These are phyloP conservation scores for Dascillus cervinus DNA, from an alignment of 2,888 invertebrate genomes.

Conservation along the genomic window DNA sequence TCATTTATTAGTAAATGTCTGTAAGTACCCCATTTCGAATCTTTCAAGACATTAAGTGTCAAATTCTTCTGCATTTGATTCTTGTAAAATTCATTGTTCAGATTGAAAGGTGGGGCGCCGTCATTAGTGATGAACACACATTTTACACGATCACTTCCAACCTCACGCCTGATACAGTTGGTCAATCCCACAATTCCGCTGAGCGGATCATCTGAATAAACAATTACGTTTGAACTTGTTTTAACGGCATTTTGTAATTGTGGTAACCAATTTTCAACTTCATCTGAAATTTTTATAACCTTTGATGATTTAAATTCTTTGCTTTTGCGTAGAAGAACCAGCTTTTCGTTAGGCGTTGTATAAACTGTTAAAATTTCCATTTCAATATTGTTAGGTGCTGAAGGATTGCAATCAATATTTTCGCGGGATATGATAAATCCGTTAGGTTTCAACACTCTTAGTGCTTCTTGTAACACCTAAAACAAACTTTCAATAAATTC, in stretches of 20 bases:
- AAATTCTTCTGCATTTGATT: constrained; percentile 65
- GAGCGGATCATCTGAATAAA: constrained; percentile 53
- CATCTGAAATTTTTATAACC: too few relatives aligned
- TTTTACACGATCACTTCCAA: constrained; percentile 47
- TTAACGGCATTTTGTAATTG: constrained; percentile 35
- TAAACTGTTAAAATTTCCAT: constrained; percentile 47
- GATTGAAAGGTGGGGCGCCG: too few relatives aligned
- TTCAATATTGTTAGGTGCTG: constrained; percentile 41
- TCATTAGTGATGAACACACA: constrained; percentile 55
- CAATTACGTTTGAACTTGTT: constrained; percentile 44
- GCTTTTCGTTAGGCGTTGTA: constrained; percentile 45
- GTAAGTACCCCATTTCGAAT: too few relatives aligned
- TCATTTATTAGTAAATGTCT: too few relatives aligned
- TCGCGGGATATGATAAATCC: too few relatives aligned
- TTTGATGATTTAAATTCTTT: too few relatives aligned
- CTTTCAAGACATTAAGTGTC: constrained; percentile 67
- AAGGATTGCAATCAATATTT: too few relatives aligned
- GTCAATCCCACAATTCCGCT: too few relatives aligned
- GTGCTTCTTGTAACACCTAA: too few relatives aligned
- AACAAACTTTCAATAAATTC: too few relatives aligned
- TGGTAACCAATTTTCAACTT: constrained; percentile 48
- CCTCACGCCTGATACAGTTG: too few relatives aligned
- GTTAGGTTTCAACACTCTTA: constrained; percentile 50
- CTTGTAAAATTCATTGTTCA: too few relatives aligned
- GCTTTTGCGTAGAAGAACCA: constrained; percentile 50